Evolutionary conservation across 2,113 vertebrate genomes (phyloP).

Genomic region (Podiceps cristatus): DNA sequence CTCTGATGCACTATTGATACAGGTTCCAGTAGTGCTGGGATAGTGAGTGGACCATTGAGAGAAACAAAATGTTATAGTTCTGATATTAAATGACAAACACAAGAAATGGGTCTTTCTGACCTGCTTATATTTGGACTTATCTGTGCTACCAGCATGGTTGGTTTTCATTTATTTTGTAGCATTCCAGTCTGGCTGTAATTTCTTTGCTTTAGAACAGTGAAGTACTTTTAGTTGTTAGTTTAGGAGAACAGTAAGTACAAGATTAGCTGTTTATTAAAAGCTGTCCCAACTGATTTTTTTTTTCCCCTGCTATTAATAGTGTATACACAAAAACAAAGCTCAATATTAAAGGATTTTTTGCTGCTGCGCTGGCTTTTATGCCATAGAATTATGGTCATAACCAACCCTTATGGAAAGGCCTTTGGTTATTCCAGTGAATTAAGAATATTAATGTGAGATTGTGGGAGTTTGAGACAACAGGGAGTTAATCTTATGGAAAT

Average conservation of each 20-base stretch:
- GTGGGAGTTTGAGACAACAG: not conserved
- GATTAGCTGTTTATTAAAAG: not conserved
- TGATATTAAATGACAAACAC: not conserved
- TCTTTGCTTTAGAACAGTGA: not conserved
- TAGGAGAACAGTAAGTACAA: not conserved
- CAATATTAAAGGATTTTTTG: not conserved
- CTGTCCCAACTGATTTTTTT: not conserved
- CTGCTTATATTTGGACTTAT: not conserved
- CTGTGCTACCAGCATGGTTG: not conserved
- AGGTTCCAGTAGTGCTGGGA: not conserved
- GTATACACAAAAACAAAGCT: not conserved
- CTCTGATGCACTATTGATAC: not conserved
- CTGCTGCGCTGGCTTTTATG: not conserved
- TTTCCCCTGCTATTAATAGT: not conserved
- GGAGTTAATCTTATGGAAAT: not conserved
- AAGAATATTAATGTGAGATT: not conserved
- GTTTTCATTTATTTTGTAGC: not conserved
- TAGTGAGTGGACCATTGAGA: not conserved
- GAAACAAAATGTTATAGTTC: not conserved
- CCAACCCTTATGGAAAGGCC: not conserved
- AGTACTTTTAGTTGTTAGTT: not conserved
- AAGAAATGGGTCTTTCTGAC: not conserved
- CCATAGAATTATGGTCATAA: not conserved
- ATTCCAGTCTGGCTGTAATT: not conserved
- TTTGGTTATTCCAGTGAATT: not conserved